Evolutionary conservation across 1,140 invertebrate species (phyloP), one percentile per base, ranked within the genome.

Genomic region (Drosophila grimshawi): DNA sequence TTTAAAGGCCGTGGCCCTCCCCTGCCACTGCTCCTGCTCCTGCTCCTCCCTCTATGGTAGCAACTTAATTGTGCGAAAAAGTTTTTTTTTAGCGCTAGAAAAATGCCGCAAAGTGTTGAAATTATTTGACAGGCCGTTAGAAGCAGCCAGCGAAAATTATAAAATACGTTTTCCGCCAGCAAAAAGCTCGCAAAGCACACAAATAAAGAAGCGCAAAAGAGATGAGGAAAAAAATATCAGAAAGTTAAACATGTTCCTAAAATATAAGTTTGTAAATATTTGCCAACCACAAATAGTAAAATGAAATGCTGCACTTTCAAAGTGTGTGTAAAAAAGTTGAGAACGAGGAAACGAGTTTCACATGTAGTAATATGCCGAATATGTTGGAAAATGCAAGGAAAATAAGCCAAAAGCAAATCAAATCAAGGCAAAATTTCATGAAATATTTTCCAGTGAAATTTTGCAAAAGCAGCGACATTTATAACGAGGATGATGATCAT

Each of bases 61-160:
- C 60, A 45, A 77, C 77, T 83, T 85, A 83, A 83, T 83, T 85
- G 81, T 80, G 77, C 57, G 81, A 77, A 80, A 83, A 83, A 85
- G 29, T 83, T 83, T 83, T 83, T 83, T 83, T 53, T 51, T 33
- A 63, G 46, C 66, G 66, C 76, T 72, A 63, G 68, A 75, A 82
- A 76, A 78, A 76, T 66, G 43, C 80, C 57, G 65, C 70, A 67
- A 73, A 83, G 72, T 83, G 80, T 80, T 69, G 43, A 80, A 78
- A 79, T 60, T 76, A 75, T 60, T 66, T 61, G 74, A 81, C 78
- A 77, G 76, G 71, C 48, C 51, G 39, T 55, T 45, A 66, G 10
- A n/a, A 72, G 49, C 11, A 27, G 37, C 41, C 43, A 52, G 60
- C 41, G 61, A 48, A 69, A 73, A 74, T 85, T 73, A 80, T 77